Evolutionary conservation across 2,113 vertebrate genomes (phyloP).

Genomic region (Neogale vison): DNA sequence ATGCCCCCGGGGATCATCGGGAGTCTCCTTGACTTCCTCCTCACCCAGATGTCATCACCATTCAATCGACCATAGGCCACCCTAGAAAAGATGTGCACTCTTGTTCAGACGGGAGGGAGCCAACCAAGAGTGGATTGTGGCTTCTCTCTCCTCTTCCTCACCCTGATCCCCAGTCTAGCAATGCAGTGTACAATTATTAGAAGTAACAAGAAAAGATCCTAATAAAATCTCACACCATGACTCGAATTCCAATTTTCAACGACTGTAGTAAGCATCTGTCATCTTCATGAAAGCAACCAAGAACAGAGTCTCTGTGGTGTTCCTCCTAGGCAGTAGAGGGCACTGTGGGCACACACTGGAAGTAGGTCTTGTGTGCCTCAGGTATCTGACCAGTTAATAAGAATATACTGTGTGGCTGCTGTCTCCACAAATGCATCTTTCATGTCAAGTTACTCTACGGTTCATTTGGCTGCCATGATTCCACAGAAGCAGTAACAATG

Average conservation of each 20-base stretch:
- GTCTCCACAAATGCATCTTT: not conserved
- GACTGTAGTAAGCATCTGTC: not conserved
- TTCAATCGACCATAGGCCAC: slow-evolving; percentile 43
- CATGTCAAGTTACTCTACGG: not conserved
- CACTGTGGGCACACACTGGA: not conserved
- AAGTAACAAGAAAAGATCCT: not conserved
- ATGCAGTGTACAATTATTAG: not conserved
- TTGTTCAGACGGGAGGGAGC: not conserved
- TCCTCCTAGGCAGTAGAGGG: slow-evolving; percentile 21
- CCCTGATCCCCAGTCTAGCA: not conserved
- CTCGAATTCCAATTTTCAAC: not conserved
- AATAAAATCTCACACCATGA: not conserved
- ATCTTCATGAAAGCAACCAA: not conserved
- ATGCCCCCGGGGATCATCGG: slow-evolving; percentile 87
- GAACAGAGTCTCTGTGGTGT: not conserved
- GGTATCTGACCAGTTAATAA: not conserved
- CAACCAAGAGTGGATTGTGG: not conserved
- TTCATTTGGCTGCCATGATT: not conserved
- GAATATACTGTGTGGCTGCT: not conserved
- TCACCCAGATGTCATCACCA: not conserved
- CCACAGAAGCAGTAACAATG: not conserved
- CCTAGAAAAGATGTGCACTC: not conserved
- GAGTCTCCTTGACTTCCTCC: slow-evolving; percentile 81
- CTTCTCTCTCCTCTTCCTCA: not conserved
- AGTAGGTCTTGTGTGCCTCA: not conserved